Evolutionary conservation across 2,888 invertebrate species (phyloP).

Genomic region (Dysmachus trigonus): DNA sequence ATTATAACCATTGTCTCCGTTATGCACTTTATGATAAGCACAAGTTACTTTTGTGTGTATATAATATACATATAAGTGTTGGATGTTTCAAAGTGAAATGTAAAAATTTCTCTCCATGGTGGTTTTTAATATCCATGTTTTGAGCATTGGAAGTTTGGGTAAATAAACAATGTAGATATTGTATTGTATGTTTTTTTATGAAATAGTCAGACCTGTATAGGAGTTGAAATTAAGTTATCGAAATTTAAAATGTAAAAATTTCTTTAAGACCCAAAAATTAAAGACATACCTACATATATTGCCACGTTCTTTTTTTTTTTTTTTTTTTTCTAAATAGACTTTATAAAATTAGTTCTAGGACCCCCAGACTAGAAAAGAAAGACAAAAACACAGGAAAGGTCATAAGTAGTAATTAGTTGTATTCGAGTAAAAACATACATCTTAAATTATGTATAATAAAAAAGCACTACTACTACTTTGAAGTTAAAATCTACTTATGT

Average conservation of each 20-base stretch:
- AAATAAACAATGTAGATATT: no score
- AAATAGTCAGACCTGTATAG: no score
- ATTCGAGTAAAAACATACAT: constrained; percentile 27
- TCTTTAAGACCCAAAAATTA: not conserved
- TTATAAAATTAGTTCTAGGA: not conserved
- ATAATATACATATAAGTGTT: no score
- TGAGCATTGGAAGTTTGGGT: no score
- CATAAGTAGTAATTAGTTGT: constrained; percentile 8
- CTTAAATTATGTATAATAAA: constrained; percentile 9
- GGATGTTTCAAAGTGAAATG: no score
- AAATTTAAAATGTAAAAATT: not conserved
- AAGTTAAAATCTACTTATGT: not conserved
- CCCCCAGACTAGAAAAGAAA: not conserved
- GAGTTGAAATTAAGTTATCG: no score
- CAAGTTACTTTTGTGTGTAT: no score
- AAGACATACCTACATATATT: not conserved
- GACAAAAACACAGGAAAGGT: not conserved
- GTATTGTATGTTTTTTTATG: no score
- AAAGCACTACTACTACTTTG: not conserved
- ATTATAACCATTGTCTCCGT: no score
- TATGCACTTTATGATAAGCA: no score
- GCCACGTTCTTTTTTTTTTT: not conserved
- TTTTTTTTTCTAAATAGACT: not conserved
- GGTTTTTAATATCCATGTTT: no score
- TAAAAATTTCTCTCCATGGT: no score